phyloP scores from a whole-genome alignment of 2,888 invertebrate genomes.

The Melolontha melolontha region DNA sequence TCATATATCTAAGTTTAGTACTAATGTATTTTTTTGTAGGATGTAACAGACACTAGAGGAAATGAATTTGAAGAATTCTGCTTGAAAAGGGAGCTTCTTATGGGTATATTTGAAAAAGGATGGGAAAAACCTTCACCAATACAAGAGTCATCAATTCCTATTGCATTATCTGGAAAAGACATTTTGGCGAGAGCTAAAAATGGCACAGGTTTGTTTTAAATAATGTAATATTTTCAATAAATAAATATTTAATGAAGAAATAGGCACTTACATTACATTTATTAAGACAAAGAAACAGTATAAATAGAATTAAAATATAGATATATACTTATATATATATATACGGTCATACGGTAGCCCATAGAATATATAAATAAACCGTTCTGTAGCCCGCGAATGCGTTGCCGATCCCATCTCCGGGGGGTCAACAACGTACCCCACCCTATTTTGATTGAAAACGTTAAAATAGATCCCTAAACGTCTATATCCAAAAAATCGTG shows the following conservation, averaged over 20 bases:
- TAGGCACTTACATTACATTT: no score
- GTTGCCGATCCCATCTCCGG: no score
- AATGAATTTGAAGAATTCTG: conserved; percentile 99
- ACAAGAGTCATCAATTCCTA: conserved; percentile 99
- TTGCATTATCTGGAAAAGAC: conserved; percentile 97
- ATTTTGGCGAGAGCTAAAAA: conserved; percentile 99
- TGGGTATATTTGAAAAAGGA: conserved; percentile 99
- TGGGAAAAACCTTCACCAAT: conserved; percentile 99
- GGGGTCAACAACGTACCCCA: no score
- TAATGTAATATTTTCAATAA: not conserved
- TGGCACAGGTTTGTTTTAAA: conserved; percentile 80
- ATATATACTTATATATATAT: no score
- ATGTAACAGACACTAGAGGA: conserved; percentile 98
- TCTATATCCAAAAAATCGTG: no score
- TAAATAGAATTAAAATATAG: no score
- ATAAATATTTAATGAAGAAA: not conserved
- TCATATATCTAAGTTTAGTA: not conserved
- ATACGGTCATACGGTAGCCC: no score
- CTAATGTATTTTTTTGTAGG: conserved; percentile 69
- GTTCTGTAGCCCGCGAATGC: no score
- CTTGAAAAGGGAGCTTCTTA: conserved; percentile 94
- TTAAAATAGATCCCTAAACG: no score
- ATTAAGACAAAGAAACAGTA: no score
- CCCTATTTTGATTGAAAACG: no score
- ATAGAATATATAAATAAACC: no score